A percentile compares a stretch with the other conserved stretches of the same genome.
phyloP scores from a whole-genome alignment of 2,797 vertebrate species.

The Anguilla megastoma region DNA sequence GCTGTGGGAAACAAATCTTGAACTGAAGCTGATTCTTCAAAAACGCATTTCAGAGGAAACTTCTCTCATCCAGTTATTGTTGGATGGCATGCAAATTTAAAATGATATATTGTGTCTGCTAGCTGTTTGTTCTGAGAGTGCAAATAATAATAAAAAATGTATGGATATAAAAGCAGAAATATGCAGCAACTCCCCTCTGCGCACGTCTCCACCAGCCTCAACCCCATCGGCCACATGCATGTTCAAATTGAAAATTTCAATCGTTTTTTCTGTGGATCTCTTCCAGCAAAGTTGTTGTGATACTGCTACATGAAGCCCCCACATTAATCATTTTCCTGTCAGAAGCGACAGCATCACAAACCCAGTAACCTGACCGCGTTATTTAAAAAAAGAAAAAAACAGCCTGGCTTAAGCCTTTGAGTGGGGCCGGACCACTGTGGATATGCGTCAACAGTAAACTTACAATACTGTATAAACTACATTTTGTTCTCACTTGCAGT shows the following conservation, averaged over 20 bases:
- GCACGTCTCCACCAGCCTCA: background rate
- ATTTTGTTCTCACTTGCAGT: too few species aligned
- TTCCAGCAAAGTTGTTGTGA: background rate
- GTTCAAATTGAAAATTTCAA: background rate
- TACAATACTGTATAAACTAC: too few species aligned
- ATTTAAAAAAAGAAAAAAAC: background rate
- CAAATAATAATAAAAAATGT: background rate
- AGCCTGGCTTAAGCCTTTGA: background rate
- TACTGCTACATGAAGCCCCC: background rate
- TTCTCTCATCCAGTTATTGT: background rate
- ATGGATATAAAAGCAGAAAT: background rate
- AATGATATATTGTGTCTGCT: background rate
- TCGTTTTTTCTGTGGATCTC: background rate
- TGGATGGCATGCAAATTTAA: slow-evolving; percentile 10
- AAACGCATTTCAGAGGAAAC: background rate
- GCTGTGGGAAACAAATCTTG: background rate
- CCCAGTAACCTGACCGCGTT: background rate
- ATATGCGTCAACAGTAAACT: background rate
- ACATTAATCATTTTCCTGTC: background rate
- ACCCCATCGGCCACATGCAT: background rate
- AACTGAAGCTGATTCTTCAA: slow-evolving; percentile 2
- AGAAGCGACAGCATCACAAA: background rate
- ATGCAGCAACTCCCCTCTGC: background rate
- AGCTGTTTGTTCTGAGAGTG: slow-evolving; percentile 5
- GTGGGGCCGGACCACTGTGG: background rate